phyloP scores from a whole-genome alignment of 2,113 vertebrate genomes.

The Engystomops pustulosus region DNA sequence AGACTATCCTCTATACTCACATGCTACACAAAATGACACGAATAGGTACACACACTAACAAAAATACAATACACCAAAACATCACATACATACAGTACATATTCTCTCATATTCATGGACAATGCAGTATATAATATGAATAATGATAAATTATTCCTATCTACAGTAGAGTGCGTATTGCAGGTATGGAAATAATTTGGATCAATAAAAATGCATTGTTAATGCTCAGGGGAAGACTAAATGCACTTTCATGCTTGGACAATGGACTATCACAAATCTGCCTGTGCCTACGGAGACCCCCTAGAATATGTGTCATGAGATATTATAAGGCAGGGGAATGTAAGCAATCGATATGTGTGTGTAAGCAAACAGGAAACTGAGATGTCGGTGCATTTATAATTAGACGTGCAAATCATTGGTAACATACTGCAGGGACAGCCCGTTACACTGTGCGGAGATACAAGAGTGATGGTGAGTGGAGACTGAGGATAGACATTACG shows the following conservation, averaged over 20 bases:
- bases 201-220: conserved; percentile 9
- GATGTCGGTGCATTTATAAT: neutral
- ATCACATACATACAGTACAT: neutral
- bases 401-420: neutral
- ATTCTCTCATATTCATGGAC: no score
- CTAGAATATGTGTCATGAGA: neutral
- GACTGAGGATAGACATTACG: no score
- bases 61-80: neutral
- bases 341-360: neutral
- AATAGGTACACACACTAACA: neutral
- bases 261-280: neutral
- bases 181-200: neutral
- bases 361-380: neutral
- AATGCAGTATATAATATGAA: no score
- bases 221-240: neutral
- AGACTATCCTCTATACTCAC: no score
- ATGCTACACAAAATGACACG: no score
- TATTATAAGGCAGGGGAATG: conserved; percentile 9
- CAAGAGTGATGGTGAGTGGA: no score
- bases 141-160: neutral
- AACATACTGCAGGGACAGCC: neutral
- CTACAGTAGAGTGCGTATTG: neutral
- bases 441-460: no score
- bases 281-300: neutral
- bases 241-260: neutral